phyloP scores from a whole-genome alignment of 2,888 invertebrate species.

The Ecliptopera silaceata region DNA sequence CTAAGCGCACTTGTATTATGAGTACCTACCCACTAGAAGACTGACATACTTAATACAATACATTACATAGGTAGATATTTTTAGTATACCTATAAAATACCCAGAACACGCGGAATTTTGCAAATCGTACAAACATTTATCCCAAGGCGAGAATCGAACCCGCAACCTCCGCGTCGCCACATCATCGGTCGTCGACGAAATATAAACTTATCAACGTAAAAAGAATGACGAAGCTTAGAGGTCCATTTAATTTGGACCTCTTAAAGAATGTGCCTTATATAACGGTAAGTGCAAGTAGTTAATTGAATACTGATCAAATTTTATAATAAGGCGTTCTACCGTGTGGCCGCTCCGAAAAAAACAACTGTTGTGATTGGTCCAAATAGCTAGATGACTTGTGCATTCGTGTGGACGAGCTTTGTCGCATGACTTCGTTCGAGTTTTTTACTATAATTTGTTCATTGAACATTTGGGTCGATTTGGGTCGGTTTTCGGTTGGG shows the following conservation, averaged over 20 bases:
- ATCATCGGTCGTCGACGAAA: no score
- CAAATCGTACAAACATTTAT: no score
- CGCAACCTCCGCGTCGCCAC: no score
- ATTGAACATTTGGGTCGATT: neutral
- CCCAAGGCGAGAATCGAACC: no score
- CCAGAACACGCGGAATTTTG: no score
- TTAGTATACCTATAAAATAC: no score
- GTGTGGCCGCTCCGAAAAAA: conserved; percentile 31
- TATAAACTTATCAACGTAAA: no score
- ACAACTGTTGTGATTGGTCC: conserved; percentile 40
- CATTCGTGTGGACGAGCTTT: conserved; percentile 34
- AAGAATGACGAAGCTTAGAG: no score
- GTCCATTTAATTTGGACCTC: neutral
- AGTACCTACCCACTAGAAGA: no score
- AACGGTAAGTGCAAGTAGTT: conserved; percentile 32
- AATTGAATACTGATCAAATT: conserved; percentile 40
- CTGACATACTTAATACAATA: no score
- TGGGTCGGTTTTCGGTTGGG: neutral
- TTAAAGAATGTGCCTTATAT: conserved; percentile 12
- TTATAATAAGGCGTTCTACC: conserved; percentile 34
- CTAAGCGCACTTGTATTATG: no score
- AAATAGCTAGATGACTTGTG: conserved; percentile 48
- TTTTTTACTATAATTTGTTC: conserved; percentile 8
- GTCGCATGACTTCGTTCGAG: conserved; percentile 16
- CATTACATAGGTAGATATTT: no score